Percentiles rank a stretch among this genome's conserved stretches.
phyloP scores from a whole-genome alignment of 2,113 vertebrate species.

The Stegostoma tigrinum region DNA sequence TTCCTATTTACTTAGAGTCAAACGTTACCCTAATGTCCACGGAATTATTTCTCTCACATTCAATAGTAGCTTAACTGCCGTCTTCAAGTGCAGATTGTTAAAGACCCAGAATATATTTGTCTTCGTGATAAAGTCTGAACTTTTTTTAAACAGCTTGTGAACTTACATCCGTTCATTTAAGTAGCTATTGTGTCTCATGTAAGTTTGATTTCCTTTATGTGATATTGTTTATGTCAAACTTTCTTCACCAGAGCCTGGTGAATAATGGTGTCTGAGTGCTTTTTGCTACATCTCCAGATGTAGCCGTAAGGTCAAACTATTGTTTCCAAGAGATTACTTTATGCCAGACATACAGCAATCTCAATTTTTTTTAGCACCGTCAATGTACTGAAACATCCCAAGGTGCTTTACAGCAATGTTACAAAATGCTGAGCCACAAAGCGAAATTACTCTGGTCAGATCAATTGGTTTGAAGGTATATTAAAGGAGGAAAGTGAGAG shows the following conservation, averaged over 20 bases:
- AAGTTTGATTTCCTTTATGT: background rate
- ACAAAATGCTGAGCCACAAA: background rate
- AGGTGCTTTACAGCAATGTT: background rate
- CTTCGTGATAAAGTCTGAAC: background rate
- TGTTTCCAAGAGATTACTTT: background rate
- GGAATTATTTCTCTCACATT: background rate
- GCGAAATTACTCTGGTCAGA: background rate
- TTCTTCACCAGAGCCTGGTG: background rate
- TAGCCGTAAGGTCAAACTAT: background rate
- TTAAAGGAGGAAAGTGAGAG: background rate
- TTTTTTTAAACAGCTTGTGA: background rate
- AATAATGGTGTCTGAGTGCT: slow-evolving; percentile 4
- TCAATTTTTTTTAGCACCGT: background rate
- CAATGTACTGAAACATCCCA: background rate
- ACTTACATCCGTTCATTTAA: background rate
- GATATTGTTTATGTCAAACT: background rate
- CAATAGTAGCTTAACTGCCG: background rate
- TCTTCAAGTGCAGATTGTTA: background rate
- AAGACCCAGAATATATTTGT: background rate
- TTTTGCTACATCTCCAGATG: background rate
- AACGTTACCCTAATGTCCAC: background rate
- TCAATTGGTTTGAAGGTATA: background rate
- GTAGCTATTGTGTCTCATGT: slow-evolving; percentile 6
- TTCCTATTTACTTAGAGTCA: background rate
- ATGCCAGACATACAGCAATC: background rate